These are phyloP conservation scores for Minunthozetes semirufus DNA, from an alignment of 2,888 invertebrate species.

Conservation along the genomic window DNA sequence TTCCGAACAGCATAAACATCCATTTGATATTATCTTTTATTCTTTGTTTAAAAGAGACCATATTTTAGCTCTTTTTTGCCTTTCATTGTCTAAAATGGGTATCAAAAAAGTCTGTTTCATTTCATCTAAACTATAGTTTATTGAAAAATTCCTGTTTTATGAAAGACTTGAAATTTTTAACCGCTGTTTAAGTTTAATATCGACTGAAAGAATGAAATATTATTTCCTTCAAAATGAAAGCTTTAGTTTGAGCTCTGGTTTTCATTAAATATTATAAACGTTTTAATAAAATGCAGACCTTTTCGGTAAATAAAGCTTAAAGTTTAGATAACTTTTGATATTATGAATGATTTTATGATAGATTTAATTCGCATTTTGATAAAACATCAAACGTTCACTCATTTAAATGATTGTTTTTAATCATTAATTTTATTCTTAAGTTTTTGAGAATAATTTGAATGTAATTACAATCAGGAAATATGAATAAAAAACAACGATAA, in stretches of 20 bases:
- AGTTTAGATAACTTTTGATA: too few relatives aligned
- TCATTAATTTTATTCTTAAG: too few relatives aligned
- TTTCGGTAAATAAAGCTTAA: too few relatives aligned
- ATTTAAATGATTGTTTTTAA: too few relatives aligned
- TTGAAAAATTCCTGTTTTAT: not conserved
- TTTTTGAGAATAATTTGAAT: too few relatives aligned
- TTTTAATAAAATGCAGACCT: not conserved
- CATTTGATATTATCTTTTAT: not conserved
- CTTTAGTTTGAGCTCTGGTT: not conserved
- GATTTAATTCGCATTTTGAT: too few relatives aligned
- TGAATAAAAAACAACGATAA: too few relatives aligned
- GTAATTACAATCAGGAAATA: too few relatives aligned
- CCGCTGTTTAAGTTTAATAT: slow-evolving; percentile 12
- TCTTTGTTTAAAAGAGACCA: not conserved
- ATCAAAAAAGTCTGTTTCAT: not conserved
- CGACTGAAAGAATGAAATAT: slow-evolving; percentile 14
- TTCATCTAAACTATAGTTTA: not conserved
- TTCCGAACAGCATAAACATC: too few relatives aligned
- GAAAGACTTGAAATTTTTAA: not conserved
- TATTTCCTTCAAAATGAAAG: not conserved
- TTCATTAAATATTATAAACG: not conserved
- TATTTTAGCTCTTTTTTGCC: not conserved
- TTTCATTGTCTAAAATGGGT: not conserved
- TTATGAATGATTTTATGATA: too few relatives aligned
- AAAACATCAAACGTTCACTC: too few relatives aligned